Evolutionary conservation across 2,797 vertebrate species (phyloP), one percentile per base, ranked within the genome.

Genomic region (Typhlichthys eigenmanni): DNA sequence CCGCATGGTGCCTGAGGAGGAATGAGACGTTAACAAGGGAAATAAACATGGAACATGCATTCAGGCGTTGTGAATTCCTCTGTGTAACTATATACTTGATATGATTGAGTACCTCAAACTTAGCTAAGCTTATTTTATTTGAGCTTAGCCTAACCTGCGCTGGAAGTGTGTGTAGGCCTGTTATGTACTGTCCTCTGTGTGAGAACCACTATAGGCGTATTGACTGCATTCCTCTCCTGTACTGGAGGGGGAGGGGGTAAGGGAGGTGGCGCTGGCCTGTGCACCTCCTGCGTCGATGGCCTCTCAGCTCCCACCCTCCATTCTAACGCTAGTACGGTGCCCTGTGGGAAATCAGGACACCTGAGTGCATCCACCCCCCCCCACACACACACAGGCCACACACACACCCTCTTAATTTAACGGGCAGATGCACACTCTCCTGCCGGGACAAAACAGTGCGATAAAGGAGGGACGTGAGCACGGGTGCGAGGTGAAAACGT

Each of bases 1-100:
- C 29, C 97, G 93, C 95, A 97, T 96, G 56, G 96, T 98, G 57
- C 97, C 97, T 98, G 60, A 1, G 72, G 74, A 47, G 2, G 69
- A 68, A 62, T 11, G 62, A 62, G 59, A 60, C 14, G 70, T 46
- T 17, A 76, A 47, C 74, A n/a, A 43, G 4, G 16, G 8, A 59
- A 61, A 13, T 34, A 66, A 55, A 79, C 57, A 24, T 64, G 13
- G 55, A 17, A 58, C 38, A 32, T 29, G 4, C 34, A 38, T 38
- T 38, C 34, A 38, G 19, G 19, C 19, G 0, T 24, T 24, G 19
- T 24, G 19, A 24, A 24, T 24, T 24, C 19, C 19, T 24, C 34
- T 38, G 34, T 38, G 34, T 38, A 6, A 38, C 8, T 38, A 7
- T 38, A 8, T 8, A 8, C 8, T 38, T 38, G 6, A 8, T 38